phyloP scores from a whole-genome alignment of 1,140 invertebrate genomes.

The Muscidifurax raptorellus region DNA sequence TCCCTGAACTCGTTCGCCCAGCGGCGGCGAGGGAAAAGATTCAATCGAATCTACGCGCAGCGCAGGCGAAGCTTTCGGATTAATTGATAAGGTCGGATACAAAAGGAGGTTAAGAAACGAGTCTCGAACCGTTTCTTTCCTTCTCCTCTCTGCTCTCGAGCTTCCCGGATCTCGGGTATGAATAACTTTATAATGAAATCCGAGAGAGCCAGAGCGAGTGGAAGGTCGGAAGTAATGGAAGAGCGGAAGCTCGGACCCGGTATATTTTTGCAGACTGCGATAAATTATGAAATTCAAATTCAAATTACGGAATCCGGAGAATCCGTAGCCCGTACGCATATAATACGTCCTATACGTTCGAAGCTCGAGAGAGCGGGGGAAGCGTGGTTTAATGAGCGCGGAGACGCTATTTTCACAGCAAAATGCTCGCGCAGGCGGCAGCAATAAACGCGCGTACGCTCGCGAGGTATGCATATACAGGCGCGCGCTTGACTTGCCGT shows the following conservation, averaged over 20 bases:
- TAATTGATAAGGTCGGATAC: conserved; percentile 48
- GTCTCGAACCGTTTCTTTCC: conserved; percentile 13
- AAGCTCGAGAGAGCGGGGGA: neutral
- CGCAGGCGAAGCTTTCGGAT: conserved; percentile 20
- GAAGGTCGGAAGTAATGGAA: conserved; percentile 33
- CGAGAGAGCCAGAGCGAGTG: neutral
- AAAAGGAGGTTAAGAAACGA: conserved; percentile 40
- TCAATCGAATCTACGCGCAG: conserved; percentile 26
- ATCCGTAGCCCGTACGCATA: neutral
- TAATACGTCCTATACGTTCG: neutral
- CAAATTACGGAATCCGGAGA: conserved; percentile 24
- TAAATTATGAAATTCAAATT: conserved; percentile 50
- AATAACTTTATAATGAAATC: conserved; percentile 51
- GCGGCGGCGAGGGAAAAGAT: conserved; percentile 12
- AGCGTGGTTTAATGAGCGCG: conserved; percentile 14
- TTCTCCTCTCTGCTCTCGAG: neutral
- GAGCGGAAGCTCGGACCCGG: conserved; percentile 11
- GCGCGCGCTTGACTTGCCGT: conserved; percentile 2
- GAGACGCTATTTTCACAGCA: conserved; percentile 47
- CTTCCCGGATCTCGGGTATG: neutral
- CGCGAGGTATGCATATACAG: neutral
- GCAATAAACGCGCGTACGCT: conserved; percentile 36
- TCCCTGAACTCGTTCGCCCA: neutral
- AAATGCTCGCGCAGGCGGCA: conserved; percentile 2
- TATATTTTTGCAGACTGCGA: conserved; percentile 11